Conservation (phyloP, 2,888 invertebrate genomes). For the Amiota mariae region DNA sequence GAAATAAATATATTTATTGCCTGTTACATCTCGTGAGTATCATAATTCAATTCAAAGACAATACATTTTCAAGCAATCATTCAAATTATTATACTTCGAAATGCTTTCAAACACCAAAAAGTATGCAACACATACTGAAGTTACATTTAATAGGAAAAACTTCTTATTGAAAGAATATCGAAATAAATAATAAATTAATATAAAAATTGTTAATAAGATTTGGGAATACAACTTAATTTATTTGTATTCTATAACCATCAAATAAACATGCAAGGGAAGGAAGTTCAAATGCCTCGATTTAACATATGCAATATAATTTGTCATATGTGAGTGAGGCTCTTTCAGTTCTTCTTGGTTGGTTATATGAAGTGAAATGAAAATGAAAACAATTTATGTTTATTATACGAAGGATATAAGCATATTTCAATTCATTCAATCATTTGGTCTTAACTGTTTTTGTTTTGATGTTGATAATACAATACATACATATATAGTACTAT, state of each 20-base stretch:
- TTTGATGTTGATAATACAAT: too few species aligned
- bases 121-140: conserved; percentile 19
- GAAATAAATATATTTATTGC: too few species aligned
- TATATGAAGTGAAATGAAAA: too few species aligned
- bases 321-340: background rate
- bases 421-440: background rate
- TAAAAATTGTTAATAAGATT: conserved; percentile 31
- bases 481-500: too few species aligned
- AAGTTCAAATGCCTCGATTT: conserved; percentile 23
- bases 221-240: conserved; percentile 17
- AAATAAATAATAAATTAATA: conserved; percentile 24
- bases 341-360: background rate
- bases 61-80: background rate
- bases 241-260: background rate
- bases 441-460: background rate
- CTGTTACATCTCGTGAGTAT: too few species aligned
- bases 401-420: too few species aligned
- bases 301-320: conserved; percentile 32
- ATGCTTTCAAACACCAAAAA: conserved; percentile 11
- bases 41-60: too few species aligned
- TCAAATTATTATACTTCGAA: background rate
- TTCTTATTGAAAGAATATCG: background rate
- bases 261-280: background rate
- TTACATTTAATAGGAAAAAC: background rate
- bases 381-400: background rate